Conservation (phyloP, 1,140 invertebrate genomes). For the Temnothorax curvispinosus region DNA sequence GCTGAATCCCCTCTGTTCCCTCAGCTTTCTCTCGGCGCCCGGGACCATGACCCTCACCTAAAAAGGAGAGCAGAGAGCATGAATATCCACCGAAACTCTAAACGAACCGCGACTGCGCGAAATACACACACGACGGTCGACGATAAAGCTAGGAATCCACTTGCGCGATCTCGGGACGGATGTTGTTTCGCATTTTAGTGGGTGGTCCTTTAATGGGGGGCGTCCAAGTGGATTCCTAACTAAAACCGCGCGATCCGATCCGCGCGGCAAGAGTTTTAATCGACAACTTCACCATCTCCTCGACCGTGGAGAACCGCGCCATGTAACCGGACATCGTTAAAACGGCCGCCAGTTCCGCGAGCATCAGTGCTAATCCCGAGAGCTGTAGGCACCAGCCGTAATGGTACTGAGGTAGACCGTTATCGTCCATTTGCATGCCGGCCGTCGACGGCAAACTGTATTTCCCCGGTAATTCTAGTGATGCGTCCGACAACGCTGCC, state of each 20-base stretch:
- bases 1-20: slow-evolving; percentile 85
- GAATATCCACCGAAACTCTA: not conserved
- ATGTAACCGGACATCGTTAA: slow-evolving; percentile 89
- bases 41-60: slow-evolving; percentile 88
- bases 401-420: slow-evolving; percentile 86
- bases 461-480: slow-evolving; percentile 85
- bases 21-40: slow-evolving; percentile 87
- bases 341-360: slow-evolving; percentile 89
- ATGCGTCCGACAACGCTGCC: slow-evolving; percentile 88
- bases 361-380: slow-evolving; percentile 88
- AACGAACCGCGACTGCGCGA: not conserved
- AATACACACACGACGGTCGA: not conserved
- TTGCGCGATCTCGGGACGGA: not conserved
- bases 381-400: slow-evolving; percentile 91
- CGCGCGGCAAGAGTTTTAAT: slow-evolving; percentile 36
- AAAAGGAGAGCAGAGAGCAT: slow-evolving; percentile 15
- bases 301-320: slow-evolving; percentile 88
- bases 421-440: slow-evolving; percentile 79
- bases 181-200: slow-evolving; percentile 10
- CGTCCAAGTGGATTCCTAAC: slow-evolving; percentile 11
- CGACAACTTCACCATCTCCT: slow-evolving; percentile 87
- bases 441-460: slow-evolving; percentile 82
- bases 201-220: not conserved
- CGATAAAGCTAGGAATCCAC: slow-evolving; percentile 26
- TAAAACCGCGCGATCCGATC: slow-evolving; percentile 15